phyloP scores from a whole-genome alignment of 2,113 vertebrate species.

The Hippocampus abdominalis region DNA sequence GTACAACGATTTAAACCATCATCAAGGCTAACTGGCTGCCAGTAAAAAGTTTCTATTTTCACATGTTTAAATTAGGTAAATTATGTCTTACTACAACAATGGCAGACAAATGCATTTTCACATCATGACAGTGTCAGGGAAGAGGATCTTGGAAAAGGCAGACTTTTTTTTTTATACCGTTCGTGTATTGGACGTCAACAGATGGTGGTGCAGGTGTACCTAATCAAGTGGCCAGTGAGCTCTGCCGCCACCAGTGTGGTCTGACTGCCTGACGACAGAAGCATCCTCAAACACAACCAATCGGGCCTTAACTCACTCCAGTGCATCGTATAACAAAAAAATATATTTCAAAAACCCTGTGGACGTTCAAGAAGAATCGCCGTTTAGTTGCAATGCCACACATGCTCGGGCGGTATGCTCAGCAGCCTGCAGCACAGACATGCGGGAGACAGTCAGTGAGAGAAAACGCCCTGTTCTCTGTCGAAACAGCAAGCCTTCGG shows the following conservation, averaged over 20 bases:
- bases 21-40: not conserved
- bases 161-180: not conserved
- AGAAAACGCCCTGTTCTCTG: constrained; percentile 77
- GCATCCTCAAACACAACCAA: constrained; percentile 13
- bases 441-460: constrained; percentile 46
- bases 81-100: not conserved
- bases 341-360: constrained; percentile 25
- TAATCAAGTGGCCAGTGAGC: constrained; percentile 23
- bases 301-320: constrained; percentile 28
- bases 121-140: not conserved
- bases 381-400: constrained; percentile 21
- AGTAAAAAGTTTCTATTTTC: not conserved
- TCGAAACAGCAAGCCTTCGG: constrained; percentile 46
- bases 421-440: constrained; percentile 37
- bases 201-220: constrained; percentile 9
- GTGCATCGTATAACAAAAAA: constrained; percentile 24
- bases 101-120: not conserved
- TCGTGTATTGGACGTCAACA: not conserved
- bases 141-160: not conserved
- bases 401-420: not conserved
- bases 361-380: constrained; percentile 29
- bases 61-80: not conserved
- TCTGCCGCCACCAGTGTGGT: constrained; percentile 8
- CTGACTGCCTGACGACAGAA: constrained; percentile 20
- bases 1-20: not conserved